Base-by-base conservation (phyloP, 1,140 invertebrate genomes). In the Hypothenemus hampei region DNA sequence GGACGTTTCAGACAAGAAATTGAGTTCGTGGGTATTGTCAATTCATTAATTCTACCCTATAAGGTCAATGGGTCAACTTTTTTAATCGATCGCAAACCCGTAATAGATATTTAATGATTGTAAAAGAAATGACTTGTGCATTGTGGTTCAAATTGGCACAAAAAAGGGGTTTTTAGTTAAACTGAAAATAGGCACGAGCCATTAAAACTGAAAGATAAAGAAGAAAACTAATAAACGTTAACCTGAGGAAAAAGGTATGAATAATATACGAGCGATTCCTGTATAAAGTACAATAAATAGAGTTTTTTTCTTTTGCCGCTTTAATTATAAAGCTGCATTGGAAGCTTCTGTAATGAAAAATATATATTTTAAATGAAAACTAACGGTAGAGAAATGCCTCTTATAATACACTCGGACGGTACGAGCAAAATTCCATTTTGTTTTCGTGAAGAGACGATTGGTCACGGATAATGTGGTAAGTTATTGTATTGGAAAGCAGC, bases 301-400 rank as follows among this genome's bases (percentile, higher is more conserved):
- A 19, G 23, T 43, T 43, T 43, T 21, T 22, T 43, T 43, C 23
- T 43, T 21, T 43, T 7, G 20, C 18, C 40, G 40, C 40, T 43
- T 43, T 43, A 22, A 43, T 43, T 43, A 43, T 22, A 21, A 43
- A 43, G 40, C 18, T 22, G 20, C 22, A 19, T 22, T 8, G 8
- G 40, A n/a, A 23, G 19, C 18, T 43, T 43, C 20, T 22, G 40
- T 43, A 43, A 43, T 43, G 40, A 43, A 43, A 39, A 43, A 21
- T 43, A 21, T 43, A 22, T 22, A 21, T 11, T 39, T 43, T 43
- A 43, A 43, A 43, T 43, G 40, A 43, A 43, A 43, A 43, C 3
- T 43, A 43, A 43, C 40, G 40, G 40, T 43, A 43, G 19, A 21
- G 40, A 43, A 43, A 43, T 43, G 40, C 40, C 40, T 43, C 19